Percentiles rank a stretch among this genome's conserved stretches.
These are phyloP conservation scores for Halyomorpha halys DNA, from an alignment of 1,140 invertebrate genomes.

Conservation along the genomic window DNA sequence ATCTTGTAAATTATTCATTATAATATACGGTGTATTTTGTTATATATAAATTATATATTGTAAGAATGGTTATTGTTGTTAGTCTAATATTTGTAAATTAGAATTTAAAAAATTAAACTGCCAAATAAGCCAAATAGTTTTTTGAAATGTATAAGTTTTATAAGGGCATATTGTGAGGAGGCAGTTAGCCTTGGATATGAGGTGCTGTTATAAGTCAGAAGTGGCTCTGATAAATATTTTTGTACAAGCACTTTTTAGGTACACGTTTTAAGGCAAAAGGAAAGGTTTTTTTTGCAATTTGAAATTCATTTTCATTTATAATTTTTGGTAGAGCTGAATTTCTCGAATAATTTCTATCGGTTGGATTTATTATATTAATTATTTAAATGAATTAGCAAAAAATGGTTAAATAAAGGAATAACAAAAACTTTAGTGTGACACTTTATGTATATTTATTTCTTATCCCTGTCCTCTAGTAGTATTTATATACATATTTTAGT, in stretches of 20 bases:
- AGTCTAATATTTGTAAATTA: constrained; percentile 3
- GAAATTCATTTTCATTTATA: no score
- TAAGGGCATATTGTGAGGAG: background rate
- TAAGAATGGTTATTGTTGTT: constrained; percentile 13
- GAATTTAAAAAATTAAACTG: constrained; percentile 12
- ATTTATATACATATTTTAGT: no score
- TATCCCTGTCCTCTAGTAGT: no score
- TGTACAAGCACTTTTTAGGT: background rate
- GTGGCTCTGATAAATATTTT: background rate
- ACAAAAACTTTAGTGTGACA: no score
- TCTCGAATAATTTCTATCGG: no score
- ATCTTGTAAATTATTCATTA: constrained; percentile 12
- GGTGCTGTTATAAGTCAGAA: background rate
- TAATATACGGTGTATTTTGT: constrained; percentile 1
- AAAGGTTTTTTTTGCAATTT: no score
- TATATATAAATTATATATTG: background rate
- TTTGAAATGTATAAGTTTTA: constrained; percentile 3
- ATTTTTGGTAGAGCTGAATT: no score
- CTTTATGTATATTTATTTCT: no score
- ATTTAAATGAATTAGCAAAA: no score
- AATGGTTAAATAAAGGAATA: no score
- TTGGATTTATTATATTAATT: no score
- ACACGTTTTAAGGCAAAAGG: no score
- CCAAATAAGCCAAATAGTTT: constrained; percentile 17
- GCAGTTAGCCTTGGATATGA: background rate